Percentiles rank a stretch among this genome's conserved stretches.
These are phyloP conservation scores for Maniola hyperantus DNA, from an alignment of 2,888 invertebrate genomes.

Conservation along the genomic window DNA sequence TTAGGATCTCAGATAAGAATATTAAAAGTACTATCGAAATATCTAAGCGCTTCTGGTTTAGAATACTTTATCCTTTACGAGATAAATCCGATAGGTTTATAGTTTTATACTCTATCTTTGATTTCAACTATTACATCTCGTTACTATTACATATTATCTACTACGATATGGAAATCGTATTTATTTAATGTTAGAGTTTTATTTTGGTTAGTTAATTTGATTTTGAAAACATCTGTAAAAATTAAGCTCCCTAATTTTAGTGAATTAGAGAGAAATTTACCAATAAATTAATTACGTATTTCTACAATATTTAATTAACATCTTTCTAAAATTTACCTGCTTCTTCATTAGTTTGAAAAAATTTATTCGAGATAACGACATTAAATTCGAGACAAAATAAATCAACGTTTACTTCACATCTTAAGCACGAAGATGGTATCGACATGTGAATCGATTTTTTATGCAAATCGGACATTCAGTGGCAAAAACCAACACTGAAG, in stretches of 20 bases:
- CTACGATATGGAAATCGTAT: background rate
- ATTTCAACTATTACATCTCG: background rate
- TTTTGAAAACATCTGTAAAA: no score
- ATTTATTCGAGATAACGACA: constrained; percentile 10
- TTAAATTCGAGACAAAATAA: constrained; percentile 3
- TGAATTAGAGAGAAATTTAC: background rate
- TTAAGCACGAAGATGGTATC: constrained; percentile 24
- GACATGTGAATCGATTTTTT: constrained; percentile 33
- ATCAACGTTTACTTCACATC: constrained; percentile 26
- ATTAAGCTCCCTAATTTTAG: background rate
- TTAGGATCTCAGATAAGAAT: constrained; percentile 14
- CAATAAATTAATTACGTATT: background rate
- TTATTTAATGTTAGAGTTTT: no score
- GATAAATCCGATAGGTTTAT: background rate
- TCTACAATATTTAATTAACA: background rate
- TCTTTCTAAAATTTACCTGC: background rate
- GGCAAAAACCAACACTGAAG: constrained; percentile 40
- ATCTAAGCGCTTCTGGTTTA: constrained; percentile 11
- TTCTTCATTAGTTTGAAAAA: constrained; percentile 12
- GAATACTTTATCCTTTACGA: constrained; percentile 4
- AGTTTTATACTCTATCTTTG: background rate
- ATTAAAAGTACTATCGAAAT: constrained; percentile 5
- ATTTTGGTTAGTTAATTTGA: no score
- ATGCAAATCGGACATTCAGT: constrained; percentile 39
- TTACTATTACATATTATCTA: background rate